These are phyloP conservation scores for Oxyruncus cristatus DNA, from an alignment of 2,113 vertebrate species.

Conservation along the genomic window DNA sequence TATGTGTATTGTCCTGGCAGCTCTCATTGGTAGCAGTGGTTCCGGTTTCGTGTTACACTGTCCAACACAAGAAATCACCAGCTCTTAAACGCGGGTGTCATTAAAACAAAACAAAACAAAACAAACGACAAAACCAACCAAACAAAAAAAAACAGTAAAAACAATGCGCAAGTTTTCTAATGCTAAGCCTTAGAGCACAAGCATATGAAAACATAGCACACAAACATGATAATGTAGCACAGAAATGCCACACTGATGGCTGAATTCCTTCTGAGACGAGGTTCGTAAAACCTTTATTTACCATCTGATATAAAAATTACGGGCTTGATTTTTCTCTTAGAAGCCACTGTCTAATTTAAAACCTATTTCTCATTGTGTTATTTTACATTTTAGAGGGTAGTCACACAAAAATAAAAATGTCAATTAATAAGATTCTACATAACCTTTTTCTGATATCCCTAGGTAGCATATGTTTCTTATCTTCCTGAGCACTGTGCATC, in stretches of 20 bases:
- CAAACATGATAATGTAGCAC: neutral
- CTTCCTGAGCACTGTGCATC: neutral
- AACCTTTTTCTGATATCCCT: neutral
- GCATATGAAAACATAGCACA: neutral
- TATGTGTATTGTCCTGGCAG: neutral
- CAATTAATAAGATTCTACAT: neutral
- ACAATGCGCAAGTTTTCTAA: neutral
- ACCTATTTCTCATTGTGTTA: neutral
- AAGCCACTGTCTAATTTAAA: neutral
- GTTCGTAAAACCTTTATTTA: neutral
- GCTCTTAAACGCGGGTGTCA: neutral
- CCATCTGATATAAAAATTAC: neutral
- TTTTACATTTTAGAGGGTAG: neutral
- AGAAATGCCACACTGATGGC: neutral
- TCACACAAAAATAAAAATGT: neutral
- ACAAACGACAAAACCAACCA: neutral
- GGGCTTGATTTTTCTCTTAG: neutral
- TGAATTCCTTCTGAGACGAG: neutral
- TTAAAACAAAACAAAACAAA: neutral
- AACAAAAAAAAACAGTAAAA: no score
- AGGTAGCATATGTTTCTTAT: neutral
- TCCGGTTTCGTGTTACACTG: neutral
- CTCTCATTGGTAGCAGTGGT: neutral
- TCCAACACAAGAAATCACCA: neutral
- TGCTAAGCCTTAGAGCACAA: neutral